Conservation (phyloP, 1,140 invertebrate genomes). For the Drosophila mayri region DNA sequence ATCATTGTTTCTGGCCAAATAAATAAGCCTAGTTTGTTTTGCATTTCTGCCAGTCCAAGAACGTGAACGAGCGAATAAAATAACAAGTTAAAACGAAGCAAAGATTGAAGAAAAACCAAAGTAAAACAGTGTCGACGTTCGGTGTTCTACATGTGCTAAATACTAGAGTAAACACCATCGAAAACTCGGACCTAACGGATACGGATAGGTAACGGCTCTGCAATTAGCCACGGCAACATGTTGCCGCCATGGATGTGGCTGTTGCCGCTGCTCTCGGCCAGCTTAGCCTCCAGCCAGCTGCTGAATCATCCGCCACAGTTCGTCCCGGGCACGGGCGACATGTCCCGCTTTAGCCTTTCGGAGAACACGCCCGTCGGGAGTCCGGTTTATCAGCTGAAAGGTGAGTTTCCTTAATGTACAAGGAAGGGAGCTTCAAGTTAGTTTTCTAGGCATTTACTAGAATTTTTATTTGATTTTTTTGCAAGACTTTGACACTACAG, state of each 20-base stretch:
- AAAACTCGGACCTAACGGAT: conserved; percentile 71
- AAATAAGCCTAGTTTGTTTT: conserved; percentile 48
- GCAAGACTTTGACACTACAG: neutral
- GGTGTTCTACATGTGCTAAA: conserved; percentile 70
- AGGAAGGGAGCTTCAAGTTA: too few relatives aligned
- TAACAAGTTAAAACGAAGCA: neutral
- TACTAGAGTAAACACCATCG: conserved; percentile 60
- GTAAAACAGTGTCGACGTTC: conserved; percentile 39
- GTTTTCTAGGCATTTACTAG: neutral
- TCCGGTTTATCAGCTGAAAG: conserved; percentile 90
- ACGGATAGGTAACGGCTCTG: conserved; percentile 64
- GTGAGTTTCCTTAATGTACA: conserved; percentile 63
- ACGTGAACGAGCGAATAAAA: conserved; percentile 9
- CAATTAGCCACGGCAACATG: conserved; percentile 79
- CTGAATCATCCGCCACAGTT: conserved; percentile 91
- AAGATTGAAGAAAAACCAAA: conserved; percentile 1
- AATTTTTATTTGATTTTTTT: neutral
- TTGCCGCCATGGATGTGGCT: conserved; percentile 51
- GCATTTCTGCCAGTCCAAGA: conserved; percentile 45
- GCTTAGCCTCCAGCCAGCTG: conserved; percentile 59
- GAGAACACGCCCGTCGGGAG: conserved; percentile 91
- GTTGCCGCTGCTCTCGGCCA: conserved; percentile 37
- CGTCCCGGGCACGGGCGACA: conserved; percentile 90
- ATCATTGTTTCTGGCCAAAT: conserved; percentile 35
- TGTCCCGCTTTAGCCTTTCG: conserved; percentile 90